phyloP scores from a whole-genome alignment of 1,140 invertebrate genomes.

The Teleogryllus occipitalis region DNA sequence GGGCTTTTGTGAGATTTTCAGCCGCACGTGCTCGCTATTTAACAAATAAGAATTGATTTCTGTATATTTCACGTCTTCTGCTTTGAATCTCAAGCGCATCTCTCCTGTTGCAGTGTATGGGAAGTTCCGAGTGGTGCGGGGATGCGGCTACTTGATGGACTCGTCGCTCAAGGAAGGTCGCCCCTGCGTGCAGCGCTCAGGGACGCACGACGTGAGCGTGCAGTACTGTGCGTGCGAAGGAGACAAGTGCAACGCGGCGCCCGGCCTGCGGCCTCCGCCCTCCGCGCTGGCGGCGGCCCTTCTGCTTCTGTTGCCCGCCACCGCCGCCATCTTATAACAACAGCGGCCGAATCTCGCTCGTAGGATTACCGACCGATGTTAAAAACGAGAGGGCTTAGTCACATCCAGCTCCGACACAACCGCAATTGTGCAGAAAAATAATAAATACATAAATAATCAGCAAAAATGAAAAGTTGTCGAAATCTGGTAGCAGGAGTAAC shows the following conservation, averaged over 20 bases:
- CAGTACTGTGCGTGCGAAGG: conserved; percentile 65
- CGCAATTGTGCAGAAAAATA: background rate
- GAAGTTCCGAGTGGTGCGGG: conserved; percentile 58
- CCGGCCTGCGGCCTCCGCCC: background rate
- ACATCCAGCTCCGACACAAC: background rate
- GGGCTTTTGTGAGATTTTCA: too few species aligned
- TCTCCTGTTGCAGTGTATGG: conserved; percentile 55
- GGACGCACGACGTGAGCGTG: conserved; percentile 63
- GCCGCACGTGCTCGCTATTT: too few species aligned
- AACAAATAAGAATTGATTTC: too few species aligned
- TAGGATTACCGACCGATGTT: background rate
- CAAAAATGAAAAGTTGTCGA: background rate
- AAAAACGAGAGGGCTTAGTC: background rate
- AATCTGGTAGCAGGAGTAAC: conserved; percentile 4
- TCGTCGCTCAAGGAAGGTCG: conserved; percentile 44
- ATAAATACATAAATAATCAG: background rate
- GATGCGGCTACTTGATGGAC: conserved; percentile 63
- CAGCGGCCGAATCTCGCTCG: background rate
- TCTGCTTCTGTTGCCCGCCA: background rate
- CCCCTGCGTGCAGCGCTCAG: conserved; percentile 52
- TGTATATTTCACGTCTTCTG: too few species aligned
- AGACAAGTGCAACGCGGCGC: conserved; percentile 57
- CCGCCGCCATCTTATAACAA: conserved; percentile 15
- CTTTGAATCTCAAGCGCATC: background rate
- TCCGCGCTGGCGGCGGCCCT: background rate